These are phyloP conservation scores for Mimas tiliae DNA, from an alignment of 2,888 invertebrate species.

Conservation along the genomic window DNA sequence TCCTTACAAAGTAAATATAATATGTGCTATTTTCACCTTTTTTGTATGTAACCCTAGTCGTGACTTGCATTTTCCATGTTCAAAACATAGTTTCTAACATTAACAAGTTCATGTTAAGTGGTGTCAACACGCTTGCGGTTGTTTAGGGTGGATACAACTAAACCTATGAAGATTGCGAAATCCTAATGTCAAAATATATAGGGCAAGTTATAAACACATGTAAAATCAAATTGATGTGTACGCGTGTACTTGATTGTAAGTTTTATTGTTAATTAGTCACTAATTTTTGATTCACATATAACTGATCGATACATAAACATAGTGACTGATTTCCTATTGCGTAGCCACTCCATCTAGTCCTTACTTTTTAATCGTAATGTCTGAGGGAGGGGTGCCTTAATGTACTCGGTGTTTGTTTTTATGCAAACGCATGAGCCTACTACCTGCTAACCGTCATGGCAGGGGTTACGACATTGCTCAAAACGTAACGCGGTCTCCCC, in stretches of 20 bases:
- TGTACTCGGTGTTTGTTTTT: constrained; percentile 35
- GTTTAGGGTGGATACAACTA: constrained; percentile 21
- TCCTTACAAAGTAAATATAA: too few relatives aligned
- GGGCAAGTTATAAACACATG: too few relatives aligned
- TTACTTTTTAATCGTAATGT: neutral
- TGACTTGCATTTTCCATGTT: constrained; percentile 47
- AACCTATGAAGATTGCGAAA: neutral
- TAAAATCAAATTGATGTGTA: neutral
- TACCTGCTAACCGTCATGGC: constrained; percentile 56
- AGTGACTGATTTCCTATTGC: too few relatives aligned
- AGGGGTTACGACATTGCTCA: constrained; percentile 70
- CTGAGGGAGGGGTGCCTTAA: neutral
- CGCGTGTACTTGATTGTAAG: too few relatives aligned
- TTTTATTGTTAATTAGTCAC: too few relatives aligned
- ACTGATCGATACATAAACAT: neutral
- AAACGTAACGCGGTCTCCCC: constrained; percentile 71
- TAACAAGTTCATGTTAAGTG: constrained; percentile 61
- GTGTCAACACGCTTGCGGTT: constrained; percentile 45
- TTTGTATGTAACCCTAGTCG: constrained; percentile 36
- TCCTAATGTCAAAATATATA: too few relatives aligned
- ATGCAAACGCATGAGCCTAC: constrained; percentile 47
- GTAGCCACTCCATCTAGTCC: neutral
- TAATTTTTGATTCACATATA: neutral
- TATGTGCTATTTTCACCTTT: neutral
- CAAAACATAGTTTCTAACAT: constrained; percentile 47